Base-by-base conservation (phyloP, 2,888 invertebrate species). In the Biston betularia region DNA sequence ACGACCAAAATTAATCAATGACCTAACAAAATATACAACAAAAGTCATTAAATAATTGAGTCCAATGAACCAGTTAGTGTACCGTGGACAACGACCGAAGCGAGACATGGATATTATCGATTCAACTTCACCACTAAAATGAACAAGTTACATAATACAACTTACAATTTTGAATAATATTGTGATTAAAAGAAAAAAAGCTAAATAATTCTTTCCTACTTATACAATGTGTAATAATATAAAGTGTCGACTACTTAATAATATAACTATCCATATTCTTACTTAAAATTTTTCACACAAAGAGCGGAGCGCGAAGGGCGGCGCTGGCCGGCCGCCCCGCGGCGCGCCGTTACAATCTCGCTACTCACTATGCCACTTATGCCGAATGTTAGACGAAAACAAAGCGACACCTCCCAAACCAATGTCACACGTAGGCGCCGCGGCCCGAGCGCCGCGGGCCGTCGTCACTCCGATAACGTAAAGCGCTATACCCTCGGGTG, bases 11-110 rank as follows among this genome's bases (percentile, higher is more conserved):
- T 93, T 93, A 93, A 93, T 92, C 90, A 93, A 93, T 93, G 93
- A 93, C 93, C 93, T 92, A 93, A 93, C 93, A 93, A 93, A 93
- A 93, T 93, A 93, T 93, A 93, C 93, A 93, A 93, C 93, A 93
- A 93, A 93, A 93, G 93, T 93, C 93, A 93, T 93, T 89, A 91
- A 92, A 92, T 92, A 93, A 93, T 93, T 88, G 85, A 89, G 93
- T 92, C 91, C 89, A 89, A 89, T 89, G 87, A 86, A 86, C 88
- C 87, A 68, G 67, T 89, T 88, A 88, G 87, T 89, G 82, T 86
- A 87, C 81, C 81, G 85, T 82, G 87, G 85, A 86, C 89, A 81
- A 83, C 81, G 84, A 84, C 82, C 85, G 85, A 86, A 87, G 87
- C 85, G 80, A 88, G 86, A 87, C 84, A 83, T 79, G 82, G 81